These are phyloP conservation scores for Cephus pygmeus DNA, from an alignment of 2,888 invertebrate genomes.

Conservation along the genomic window DNA sequence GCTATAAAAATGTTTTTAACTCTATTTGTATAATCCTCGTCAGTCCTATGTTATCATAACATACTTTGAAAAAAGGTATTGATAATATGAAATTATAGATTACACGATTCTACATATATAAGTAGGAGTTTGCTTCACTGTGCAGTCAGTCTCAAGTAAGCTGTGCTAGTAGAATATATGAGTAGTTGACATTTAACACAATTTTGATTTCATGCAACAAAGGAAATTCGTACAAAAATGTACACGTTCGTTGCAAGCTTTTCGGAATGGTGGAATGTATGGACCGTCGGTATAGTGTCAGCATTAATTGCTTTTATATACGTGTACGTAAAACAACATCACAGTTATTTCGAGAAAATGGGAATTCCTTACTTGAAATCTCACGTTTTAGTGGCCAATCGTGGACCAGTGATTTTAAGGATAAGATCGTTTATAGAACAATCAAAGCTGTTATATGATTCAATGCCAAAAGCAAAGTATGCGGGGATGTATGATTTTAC, in stretches of 20 bases:
- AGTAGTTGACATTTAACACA: background rate
- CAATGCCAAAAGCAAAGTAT: slow-evolving; percentile 40
- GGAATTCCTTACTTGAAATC: slow-evolving; percentile 34
- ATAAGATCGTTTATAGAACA: slow-evolving; percentile 24
- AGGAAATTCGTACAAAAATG: background rate
- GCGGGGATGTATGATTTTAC: slow-evolving; percentile 42
- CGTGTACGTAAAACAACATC: background rate
- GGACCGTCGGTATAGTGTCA: background rate
- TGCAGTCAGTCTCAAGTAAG: background rate
- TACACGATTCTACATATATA: background rate
- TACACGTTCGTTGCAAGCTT: background rate
- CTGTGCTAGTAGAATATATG: background rate
- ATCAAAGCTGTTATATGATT: slow-evolving; percentile 29
- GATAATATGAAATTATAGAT: background rate
- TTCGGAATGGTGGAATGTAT: background rate
- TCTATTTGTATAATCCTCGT: background rate
- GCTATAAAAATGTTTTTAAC: background rate
- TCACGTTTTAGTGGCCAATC: slow-evolving; percentile 35
- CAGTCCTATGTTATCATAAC: background rate
- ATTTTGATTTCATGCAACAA: too few species aligned
- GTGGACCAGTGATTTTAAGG: slow-evolving; percentile 28
- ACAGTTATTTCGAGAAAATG: slow-evolving; percentile 22
- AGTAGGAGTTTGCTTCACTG: background rate
- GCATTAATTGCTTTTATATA: background rate
- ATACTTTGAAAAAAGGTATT: background rate